Conservation (phyloP, 2,797 vertebrate species). For the Hirundo rustica region DNA sequence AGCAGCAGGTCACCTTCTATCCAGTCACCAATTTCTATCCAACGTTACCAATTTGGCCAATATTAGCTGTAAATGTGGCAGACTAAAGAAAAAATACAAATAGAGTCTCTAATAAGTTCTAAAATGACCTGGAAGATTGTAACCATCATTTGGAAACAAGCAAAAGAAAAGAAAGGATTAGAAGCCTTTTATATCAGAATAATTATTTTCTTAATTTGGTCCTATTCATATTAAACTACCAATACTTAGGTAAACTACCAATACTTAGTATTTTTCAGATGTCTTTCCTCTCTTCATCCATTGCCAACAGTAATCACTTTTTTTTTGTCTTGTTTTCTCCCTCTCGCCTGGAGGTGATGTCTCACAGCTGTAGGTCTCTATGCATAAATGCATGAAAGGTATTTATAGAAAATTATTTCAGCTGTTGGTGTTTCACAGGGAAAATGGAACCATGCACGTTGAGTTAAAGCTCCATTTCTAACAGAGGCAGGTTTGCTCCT, state of each 20-base stretch:
- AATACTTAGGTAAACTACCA: not conserved
- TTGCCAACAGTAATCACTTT: not conserved
- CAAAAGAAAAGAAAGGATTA: not conserved
- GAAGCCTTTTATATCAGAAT: not conserved
- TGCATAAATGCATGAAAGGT: not conserved
- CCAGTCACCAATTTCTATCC: not conserved
- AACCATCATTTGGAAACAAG: not conserved
- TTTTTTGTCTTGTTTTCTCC: not conserved
- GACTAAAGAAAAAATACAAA: not conserved
- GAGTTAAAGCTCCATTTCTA: not conserved
- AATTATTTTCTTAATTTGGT: not conserved
- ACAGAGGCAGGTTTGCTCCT: not conserved
- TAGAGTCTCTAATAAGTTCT: not conserved
- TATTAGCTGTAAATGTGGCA: not conserved
- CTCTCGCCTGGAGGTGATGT: not conserved
- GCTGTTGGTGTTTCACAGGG: not conserved
- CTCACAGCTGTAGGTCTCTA: not conserved
- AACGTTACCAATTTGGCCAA: not conserved
- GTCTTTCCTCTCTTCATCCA: not conserved
- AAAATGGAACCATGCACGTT: not conserved
- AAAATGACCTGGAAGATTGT: not conserved
- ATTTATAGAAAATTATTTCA: not conserved
- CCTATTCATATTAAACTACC: not conserved
- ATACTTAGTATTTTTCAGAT: not conserved
- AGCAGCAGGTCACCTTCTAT: not conserved